Conservation (phyloP, 2,888 invertebrate species). For the Rhamnusium bicolor region DNA sequence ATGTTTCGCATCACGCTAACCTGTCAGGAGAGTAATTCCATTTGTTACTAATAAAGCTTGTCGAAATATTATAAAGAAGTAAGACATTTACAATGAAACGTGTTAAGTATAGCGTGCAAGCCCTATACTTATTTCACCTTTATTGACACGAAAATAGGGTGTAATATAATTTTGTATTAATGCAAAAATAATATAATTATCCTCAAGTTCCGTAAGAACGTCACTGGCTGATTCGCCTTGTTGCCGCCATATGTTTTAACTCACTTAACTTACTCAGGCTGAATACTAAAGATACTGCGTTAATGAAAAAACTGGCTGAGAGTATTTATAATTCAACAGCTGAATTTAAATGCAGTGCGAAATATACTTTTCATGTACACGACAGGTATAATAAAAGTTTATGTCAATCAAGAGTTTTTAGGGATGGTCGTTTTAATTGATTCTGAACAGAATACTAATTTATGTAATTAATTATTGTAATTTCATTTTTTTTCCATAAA, state of each 20-base stretch:
- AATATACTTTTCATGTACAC: slow-evolving; percentile 52
- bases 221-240: slow-evolving; percentile 17
- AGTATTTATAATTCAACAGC: slow-evolving; percentile 46
- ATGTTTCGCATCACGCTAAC: no score
- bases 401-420: slow-evolving; percentile 29
- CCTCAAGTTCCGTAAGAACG: neutral
- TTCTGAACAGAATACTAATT: slow-evolving; percentile 25
- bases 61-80: no score
- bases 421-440: slow-evolving; percentile 22
- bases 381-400: slow-evolving; percentile 51
- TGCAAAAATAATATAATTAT: neutral
- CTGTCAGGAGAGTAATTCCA: no score
- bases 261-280: slow-evolving; percentile 12
- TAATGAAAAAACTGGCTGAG: slow-evolving; percentile 15
- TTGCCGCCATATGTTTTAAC: slow-evolving; percentile 22
- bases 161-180: no score
- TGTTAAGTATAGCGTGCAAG: no score
- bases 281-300: slow-evolving; percentile 22
- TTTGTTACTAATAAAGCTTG: no score
- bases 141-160: no score
- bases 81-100: no score
- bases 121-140: no score
- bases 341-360: slow-evolving; percentile 50
- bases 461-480: slow-evolving; percentile 12
- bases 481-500: neutral